Evolutionary conservation across 2,888 invertebrate species (phyloP).

Genomic region (Hypomecis punctinalis): DNA sequence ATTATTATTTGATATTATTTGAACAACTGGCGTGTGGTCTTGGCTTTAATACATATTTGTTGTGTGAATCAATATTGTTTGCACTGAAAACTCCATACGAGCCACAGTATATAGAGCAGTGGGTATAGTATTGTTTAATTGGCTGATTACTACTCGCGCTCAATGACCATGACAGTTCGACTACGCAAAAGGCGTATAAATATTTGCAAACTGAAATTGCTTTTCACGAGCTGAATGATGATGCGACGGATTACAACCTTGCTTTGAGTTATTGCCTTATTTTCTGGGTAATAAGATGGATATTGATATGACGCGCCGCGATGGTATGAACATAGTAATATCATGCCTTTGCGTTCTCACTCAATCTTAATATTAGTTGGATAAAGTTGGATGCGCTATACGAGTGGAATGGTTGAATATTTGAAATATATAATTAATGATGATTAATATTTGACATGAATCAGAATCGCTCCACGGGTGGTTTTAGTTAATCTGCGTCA

Average conservation of each 20-base stretch:
- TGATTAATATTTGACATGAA: too few relatives aligned
- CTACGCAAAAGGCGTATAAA: not conserved
- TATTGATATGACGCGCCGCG: not conserved
- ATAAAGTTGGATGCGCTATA: too few relatives aligned
- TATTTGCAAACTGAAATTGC: not conserved
- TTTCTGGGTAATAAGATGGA: not conserved
- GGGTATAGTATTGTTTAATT: conserved; percentile 6
- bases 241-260: not conserved
- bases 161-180: not conserved
- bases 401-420: too few relatives aligned
- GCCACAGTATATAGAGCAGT: conserved; percentile 13
- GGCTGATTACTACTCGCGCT: not conserved
- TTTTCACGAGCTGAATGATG: not conserved
- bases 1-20: conserved; percentile 59
- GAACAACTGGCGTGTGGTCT: conserved; percentile 61
- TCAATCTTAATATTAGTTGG: too few relatives aligned
- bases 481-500: too few relatives aligned
- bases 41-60: conserved; percentile 42
- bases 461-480: too few relatives aligned
- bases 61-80: conserved; percentile 37
- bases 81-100: conserved; percentile 36
- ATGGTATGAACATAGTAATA: too few relatives aligned
- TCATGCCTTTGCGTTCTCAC: too few relatives aligned
- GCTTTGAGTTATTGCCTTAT: not conserved
- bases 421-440: too few relatives aligned